A percentile compares a stretch with the other conserved stretches of the same genome.
phyloP scores from a whole-genome alignment of 2,888 invertebrate genomes.

The Meloe dianella region DNA sequence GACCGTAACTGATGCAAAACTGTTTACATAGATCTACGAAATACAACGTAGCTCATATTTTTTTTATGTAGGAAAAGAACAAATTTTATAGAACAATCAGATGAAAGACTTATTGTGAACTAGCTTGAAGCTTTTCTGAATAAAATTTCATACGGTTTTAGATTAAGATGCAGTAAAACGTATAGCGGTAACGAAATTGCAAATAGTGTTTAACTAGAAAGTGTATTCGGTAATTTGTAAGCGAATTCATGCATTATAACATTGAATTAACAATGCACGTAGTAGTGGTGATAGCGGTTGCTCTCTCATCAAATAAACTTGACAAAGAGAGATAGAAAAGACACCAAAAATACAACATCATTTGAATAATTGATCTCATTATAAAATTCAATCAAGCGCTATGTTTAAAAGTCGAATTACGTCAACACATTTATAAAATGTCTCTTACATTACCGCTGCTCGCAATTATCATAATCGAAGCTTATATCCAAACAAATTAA shows the following conservation, averaged over 20 bases:
- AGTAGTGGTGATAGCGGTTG: constrained; percentile 13
- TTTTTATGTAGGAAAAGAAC: no score
- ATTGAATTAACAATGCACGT: constrained; percentile 29
- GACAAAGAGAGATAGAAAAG: background rate
- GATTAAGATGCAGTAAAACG: background rate
- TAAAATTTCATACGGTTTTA: background rate
- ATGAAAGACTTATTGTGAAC: no score
- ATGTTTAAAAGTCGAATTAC: background rate
- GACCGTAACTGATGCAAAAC: no score
- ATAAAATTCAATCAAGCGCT: constrained; percentile 17
- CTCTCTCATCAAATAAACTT: background rate
- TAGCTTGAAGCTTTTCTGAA: no score
- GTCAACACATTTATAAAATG: background rate
- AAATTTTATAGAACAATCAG: no score
- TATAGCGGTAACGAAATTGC: background rate
- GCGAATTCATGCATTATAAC: constrained; percentile 28
- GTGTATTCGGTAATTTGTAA: constrained; percentile 28
- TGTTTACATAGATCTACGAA: no score
- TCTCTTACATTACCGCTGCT: background rate
- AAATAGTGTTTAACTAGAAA: background rate
- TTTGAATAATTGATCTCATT: constrained; percentile 31
- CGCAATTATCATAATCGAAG: background rate
- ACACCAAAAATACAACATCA: constrained; percentile 23
- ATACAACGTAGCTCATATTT: no score
- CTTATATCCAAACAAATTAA: no score